A percentile compares a stretch with the other conserved stretches of the same genome.
Conservation (phyloP, 2,888 invertebrate species). For the Bellardia bayeri region DNA sequence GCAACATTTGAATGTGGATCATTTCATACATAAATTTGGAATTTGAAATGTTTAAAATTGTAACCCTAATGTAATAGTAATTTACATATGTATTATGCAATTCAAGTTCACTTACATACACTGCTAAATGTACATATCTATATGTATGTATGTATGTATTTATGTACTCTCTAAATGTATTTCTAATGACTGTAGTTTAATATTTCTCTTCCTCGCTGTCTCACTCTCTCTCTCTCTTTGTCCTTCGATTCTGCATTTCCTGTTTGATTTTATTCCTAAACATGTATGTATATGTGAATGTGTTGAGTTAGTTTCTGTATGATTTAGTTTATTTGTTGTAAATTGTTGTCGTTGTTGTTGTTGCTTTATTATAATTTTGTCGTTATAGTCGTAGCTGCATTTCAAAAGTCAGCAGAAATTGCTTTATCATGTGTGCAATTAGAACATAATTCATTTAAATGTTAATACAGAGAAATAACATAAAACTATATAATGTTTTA, state of each 20-base stretch:
- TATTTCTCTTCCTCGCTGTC: not conserved
- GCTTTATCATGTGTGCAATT: slow-evolving; percentile 72
- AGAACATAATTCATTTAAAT: slow-evolving; percentile 73
- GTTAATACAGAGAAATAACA: slow-evolving; percentile 67
- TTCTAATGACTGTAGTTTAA: slow-evolving; percentile 52
- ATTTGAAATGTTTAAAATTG: too few relatives aligned
- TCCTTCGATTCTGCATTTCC: slow-evolving; percentile 37
- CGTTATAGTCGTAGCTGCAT: slow-evolving; percentile 51
- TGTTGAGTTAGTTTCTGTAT: slow-evolving; percentile 31
- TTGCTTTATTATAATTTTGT: slow-evolving; percentile 12
- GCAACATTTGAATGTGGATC: too few relatives aligned
- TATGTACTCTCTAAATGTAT: slow-evolving; percentile 50
- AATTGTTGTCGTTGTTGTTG: slow-evolving; percentile 63
- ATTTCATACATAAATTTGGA: too few relatives aligned
- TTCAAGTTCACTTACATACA: slow-evolving; percentile 44
- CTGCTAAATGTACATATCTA: not conserved
- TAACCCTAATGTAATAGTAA: slow-evolving; percentile 5
- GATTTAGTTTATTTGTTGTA: slow-evolving; percentile 65
- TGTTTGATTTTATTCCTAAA: slow-evolving; percentile 14
- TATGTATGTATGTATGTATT: slow-evolving; percentile 3
- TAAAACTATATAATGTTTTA: slow-evolving; percentile 64
- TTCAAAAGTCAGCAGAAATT: slow-evolving; percentile 68
- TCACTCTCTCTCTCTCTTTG: not conserved
- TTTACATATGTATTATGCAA: slow-evolving; percentile 38
- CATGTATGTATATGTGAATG: not conserved